Percentiles rank a stretch among this genome's conserved stretches.
Conservation (phyloP, 1,140 invertebrate genomes). For the Drosophila baimaii region DNA sequence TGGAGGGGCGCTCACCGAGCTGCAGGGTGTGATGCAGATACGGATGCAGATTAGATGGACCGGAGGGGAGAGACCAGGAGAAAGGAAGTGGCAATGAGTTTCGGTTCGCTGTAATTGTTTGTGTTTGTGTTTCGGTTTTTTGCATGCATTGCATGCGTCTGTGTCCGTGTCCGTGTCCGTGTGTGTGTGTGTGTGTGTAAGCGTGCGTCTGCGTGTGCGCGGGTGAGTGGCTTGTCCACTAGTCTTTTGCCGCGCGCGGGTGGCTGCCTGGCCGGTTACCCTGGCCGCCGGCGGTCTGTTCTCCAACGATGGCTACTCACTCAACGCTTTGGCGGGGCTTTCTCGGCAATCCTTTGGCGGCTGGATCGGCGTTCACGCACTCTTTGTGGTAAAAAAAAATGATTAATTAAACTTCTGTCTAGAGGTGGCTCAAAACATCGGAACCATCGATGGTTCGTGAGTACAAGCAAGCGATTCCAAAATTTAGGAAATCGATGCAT, state of each 20-base stretch:
- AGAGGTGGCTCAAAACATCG: slow-evolving; percentile 7
- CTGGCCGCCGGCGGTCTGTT: not conserved
- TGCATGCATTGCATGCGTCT: slow-evolving; percentile 13
- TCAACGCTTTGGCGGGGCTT: slow-evolving; percentile 25
- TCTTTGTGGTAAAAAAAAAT: slow-evolving; percentile 53
- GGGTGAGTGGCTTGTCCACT: slow-evolving; percentile 57
- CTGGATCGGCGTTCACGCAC: slow-evolving; percentile 26
- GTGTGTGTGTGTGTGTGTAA: slow-evolving; percentile 4
- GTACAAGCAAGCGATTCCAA: too few relatives aligned
- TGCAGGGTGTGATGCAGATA: not conserved
- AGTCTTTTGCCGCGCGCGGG: slow-evolving; percentile 63
- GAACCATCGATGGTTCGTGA: slow-evolving; percentile 1
- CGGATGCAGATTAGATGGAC: not conserved
- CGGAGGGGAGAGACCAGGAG: not conserved
- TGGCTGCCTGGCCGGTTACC: not conserved
- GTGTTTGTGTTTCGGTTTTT: slow-evolving; percentile 69
- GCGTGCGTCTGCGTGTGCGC: slow-evolving; percentile 24
- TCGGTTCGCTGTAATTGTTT: slow-evolving; percentile 1
- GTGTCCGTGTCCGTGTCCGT: slow-evolving; percentile 13
- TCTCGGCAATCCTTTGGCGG: slow-evolving; percentile 19
- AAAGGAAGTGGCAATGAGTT: slow-evolving; percentile 5
- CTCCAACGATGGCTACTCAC: slow-evolving; percentile 27
- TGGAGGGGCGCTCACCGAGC: slow-evolving; percentile 18
- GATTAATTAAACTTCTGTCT: slow-evolving; percentile 27
- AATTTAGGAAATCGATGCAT: too few relatives aligned